phyloP scores from a whole-genome alignment of 2,888 invertebrate genomes.

The Tachina grossa region DNA sequence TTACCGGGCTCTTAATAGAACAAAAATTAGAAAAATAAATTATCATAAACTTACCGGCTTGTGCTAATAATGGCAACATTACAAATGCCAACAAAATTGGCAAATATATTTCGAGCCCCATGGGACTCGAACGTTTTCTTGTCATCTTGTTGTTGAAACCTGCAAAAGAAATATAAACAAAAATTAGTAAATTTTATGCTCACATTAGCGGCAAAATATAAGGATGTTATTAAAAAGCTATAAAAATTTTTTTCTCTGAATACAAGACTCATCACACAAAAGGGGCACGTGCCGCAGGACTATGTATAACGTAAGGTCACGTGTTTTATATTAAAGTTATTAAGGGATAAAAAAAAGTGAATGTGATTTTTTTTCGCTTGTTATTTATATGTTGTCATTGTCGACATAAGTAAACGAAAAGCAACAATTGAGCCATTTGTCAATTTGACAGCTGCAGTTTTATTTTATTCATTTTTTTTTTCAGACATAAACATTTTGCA shows the following conservation, averaged over 20 bases:
- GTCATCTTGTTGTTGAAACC: conserved; percentile 78
- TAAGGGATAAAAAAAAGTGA: not conserved
- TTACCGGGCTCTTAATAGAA: not conserved
- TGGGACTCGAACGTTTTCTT: conserved; percentile 82
- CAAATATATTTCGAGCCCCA: conserved; percentile 82
- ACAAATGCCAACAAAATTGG: conserved; percentile 77
- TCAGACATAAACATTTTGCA: not conserved
- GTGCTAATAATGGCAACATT: conserved; percentile 77
- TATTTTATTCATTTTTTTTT: not conserved
- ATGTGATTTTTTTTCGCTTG: conserved; percentile 20
- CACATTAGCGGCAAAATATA: conserved; percentile 5
- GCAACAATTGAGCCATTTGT: conserved; percentile 37
- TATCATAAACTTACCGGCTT: conserved; percentile 80
- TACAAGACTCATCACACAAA: not conserved
- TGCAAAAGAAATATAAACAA: conserved; percentile 74
- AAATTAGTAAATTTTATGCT: conserved; percentile 57
- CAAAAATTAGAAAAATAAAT: not conserved
- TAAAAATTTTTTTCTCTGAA: not conserved
- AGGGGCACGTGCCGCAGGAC: conserved; percentile 53
- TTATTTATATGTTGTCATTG: conserved; percentile 25
- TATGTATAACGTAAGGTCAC: conserved; percentile 54
- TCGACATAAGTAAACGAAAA: conserved; percentile 11
- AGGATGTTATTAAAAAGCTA: conserved; percentile 58
- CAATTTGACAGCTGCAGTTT: conserved; percentile 49
- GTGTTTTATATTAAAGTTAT: conserved; percentile 59